A percentile compares a stretch with the other conserved stretches of the same genome.
Evolutionary conservation across 2,888 invertebrate species (phyloP).

Genomic region (Ormyrus rosae): DNA sequence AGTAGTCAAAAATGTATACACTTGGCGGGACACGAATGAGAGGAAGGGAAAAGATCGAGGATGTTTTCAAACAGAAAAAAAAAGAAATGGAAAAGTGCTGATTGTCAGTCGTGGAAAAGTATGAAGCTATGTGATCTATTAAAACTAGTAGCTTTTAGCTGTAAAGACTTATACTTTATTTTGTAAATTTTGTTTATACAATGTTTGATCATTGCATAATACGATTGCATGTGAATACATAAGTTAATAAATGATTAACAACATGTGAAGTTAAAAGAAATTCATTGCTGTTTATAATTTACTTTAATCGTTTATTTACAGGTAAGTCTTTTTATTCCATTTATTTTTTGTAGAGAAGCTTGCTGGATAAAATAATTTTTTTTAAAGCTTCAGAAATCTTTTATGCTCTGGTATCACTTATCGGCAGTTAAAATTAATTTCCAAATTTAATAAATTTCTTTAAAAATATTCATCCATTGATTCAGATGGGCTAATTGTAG

Average conservation of each 20-base stretch:
- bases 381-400: too few species aligned
- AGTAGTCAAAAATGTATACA: slow-evolving; percentile 58
- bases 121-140: slow-evolving; percentile 76
- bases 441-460: too few species aligned
- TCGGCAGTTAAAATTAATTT: too few species aligned
- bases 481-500: too few species aligned
- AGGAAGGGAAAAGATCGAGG: slow-evolving; percentile 14
- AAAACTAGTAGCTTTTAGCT: slow-evolving; percentile 75
- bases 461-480: too few species aligned
- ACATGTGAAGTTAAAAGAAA: slow-evolving; percentile 71
- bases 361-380: too few species aligned
- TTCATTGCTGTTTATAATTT: not conserved
- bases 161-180: slow-evolving; percentile 76
- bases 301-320: not conserved
- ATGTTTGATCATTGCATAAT: slow-evolving; percentile 76
- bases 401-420: too few species aligned
- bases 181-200: slow-evolving; percentile 77
- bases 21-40: slow-evolving; percentile 58
- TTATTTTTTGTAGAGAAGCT: too few species aligned
- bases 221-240: slow-evolving; percentile 76
- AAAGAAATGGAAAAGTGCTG: slow-evolving; percentile 1
- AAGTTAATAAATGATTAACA: slow-evolving; percentile 76
- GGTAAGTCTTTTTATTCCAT: not conserved
- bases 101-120: slow-evolving; percentile 65
- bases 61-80: slow-evolving; percentile 57